Evolutionary conservation across 2,113 vertebrate species (phyloP).

Genomic region (Reinhardtius hippoglossoides): DNA sequence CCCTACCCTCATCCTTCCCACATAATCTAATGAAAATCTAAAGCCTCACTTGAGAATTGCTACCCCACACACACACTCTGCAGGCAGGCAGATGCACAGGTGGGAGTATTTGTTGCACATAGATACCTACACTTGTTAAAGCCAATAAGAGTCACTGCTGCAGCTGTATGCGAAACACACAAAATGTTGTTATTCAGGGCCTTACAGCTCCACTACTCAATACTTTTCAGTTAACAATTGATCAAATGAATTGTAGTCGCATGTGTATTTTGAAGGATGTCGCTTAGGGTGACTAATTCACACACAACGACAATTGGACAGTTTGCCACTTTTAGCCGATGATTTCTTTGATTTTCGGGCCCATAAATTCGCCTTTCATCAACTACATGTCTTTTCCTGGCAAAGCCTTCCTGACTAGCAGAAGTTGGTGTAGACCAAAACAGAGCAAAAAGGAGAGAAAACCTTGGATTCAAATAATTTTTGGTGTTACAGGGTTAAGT

Average conservation of each 20-base stretch:
- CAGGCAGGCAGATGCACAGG: not conserved
- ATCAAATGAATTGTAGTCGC: not conserved
- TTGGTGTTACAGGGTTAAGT: no score
- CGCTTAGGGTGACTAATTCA: no score
- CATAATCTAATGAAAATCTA: conserved; percentile 19
- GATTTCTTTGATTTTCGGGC: not conserved
- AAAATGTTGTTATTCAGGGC: not conserved
- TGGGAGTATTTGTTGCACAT: not conserved
- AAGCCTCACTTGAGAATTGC: conserved; percentile 23
- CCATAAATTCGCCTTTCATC: not conserved
- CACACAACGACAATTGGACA: not conserved
- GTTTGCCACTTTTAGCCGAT: not conserved
- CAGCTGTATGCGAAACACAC: not conserved
- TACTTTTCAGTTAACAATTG: not conserved
- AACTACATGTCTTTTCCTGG: not conserved
- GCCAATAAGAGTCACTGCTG: not conserved
- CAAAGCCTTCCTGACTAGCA: no score
- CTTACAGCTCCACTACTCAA: not conserved
- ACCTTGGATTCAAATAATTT: no score
- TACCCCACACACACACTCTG: conserved; percentile 21
- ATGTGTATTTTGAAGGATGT: not conserved
- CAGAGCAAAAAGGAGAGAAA: no score
- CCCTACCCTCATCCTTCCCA: conserved; percentile 1
- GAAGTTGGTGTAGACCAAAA: no score
- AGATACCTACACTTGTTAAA: not conserved